A percentile compares a stretch with the other conserved stretches of the same genome.
phyloP scores from a whole-genome alignment of 2,888 invertebrate species.

The Tipula vernalis region DNA sequence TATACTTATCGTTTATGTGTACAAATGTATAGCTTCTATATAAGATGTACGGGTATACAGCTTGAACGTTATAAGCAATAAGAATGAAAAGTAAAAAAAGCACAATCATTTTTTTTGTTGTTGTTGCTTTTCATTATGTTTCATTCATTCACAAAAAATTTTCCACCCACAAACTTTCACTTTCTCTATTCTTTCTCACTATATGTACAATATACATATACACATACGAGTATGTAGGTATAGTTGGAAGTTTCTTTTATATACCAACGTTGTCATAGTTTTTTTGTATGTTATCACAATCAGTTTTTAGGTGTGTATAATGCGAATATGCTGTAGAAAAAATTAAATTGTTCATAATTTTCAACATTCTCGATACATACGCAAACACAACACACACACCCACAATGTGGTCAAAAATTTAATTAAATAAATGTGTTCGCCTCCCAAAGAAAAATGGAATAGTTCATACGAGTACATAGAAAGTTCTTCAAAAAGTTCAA shows the following conservation, averaged over 20 bases:
- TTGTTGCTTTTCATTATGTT: background rate
- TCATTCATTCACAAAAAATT: background rate
- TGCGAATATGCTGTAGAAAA: background rate
- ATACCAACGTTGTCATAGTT: background rate
- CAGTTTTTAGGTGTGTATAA: background rate
- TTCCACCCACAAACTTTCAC: background rate
- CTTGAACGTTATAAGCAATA: background rate
- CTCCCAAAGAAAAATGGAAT: too few species aligned
- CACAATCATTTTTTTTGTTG: background rate
- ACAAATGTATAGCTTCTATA: background rate
- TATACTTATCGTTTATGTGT: background rate
- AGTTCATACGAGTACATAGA: too few species aligned
- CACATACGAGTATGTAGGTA: too few species aligned
- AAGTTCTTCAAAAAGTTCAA: background rate
- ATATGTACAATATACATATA: background rate
- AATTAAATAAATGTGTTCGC: background rate
- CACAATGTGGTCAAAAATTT: background rate
- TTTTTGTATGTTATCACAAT: background rate
- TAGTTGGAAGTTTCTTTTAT: background rate
- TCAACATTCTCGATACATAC: background rate
- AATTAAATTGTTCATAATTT: background rate
- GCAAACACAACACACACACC: too few species aligned
- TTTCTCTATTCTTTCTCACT: background rate
- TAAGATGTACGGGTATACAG: background rate
- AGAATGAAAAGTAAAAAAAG: background rate